Base-by-base conservation (phyloP, 2,888 invertebrate genomes). In the Cetonia aurata region DNA sequence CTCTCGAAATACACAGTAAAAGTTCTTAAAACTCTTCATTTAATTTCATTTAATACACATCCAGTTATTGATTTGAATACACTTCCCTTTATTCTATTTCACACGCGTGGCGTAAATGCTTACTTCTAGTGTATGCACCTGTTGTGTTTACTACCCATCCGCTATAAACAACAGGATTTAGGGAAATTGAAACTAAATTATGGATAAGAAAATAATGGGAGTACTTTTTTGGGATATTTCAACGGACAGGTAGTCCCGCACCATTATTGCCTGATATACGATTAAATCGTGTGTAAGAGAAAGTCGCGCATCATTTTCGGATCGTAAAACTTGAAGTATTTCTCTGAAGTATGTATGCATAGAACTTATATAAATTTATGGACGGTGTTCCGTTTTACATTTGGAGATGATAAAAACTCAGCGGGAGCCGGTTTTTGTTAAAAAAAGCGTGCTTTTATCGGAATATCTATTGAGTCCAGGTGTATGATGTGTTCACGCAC, bases 231-330 rank as follows among this genome's bases (percentile, higher is more conserved):
- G n/a, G 10, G 17, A 17, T 3, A 17, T 59, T 25, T 44, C 15
- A 15, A 59, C 25, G 31, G 25, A 31, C 9, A 46, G 15, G 15
- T 37, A 37, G 25, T 46, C 46, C 13, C 9, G 15, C 46, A 60
- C 33, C 46, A 60, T 31, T 25, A 4, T 44, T 19, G 31, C 8
- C n/a, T 60, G 60, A 60, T 48, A 15, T 60, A 60, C 31, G 60
- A 46, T 8, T 56, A 48, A 31, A 48, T 46, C 19, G 6, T 19
- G 59, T 17, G 13, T 12, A 25, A 17, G 41, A 17, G 57, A 57
- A 57, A 46, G 55, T 55, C 55, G 55, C 59, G 44, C 25, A 60
- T 60, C 59, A 46, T 60, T 60, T 31, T 46, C 25, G n/a, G 44
- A 31, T 31, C 33, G 46, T 46, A 44, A 60, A 60, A 60, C 46